Conservation (phyloP, 2,797 vertebrate species). For the Graptemys geographica region DNA sequence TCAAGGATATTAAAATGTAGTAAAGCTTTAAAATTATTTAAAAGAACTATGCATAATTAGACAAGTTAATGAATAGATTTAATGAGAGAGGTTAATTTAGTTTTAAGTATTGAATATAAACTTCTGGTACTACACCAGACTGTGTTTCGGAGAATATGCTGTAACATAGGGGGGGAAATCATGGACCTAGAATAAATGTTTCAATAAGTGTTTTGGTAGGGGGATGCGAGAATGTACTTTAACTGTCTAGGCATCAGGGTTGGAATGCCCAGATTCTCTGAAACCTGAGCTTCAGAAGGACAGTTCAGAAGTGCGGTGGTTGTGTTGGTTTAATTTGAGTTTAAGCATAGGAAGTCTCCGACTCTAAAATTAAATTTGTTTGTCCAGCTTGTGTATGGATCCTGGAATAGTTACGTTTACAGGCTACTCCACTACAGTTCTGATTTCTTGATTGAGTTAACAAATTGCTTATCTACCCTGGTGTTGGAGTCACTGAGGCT, state of each 20-base stretch:
- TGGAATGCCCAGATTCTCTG: not conserved
- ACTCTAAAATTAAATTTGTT: not conserved
- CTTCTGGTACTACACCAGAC: not conserved
- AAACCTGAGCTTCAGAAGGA: not conserved
- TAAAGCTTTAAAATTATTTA: conserved; percentile 19
- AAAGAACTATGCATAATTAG: not conserved
- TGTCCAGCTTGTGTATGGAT: conserved; percentile 13
- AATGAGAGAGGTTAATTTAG: not conserved
- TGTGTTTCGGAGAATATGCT: not conserved
- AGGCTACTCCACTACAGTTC: not conserved
- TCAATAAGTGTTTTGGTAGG: accelerated
- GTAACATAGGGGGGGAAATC: not conserved
- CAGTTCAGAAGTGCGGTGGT: not conserved
- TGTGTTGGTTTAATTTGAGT: not conserved
- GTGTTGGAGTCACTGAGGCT: not conserved
- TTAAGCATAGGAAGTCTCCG: not conserved
- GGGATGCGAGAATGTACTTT: not conserved
- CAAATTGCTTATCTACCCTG: not conserved
- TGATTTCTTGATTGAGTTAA: conserved; percentile 11
- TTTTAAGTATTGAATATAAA: not conserved
- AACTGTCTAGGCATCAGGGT: not conserved
- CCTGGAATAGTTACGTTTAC: conserved; percentile 38
- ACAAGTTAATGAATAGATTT: not conserved
- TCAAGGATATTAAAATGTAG: conserved; percentile 30
- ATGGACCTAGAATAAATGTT: not conserved